Conservation (phyloP, 2,797 vertebrate genomes). For the Cichlasoma orientale region DNA sequence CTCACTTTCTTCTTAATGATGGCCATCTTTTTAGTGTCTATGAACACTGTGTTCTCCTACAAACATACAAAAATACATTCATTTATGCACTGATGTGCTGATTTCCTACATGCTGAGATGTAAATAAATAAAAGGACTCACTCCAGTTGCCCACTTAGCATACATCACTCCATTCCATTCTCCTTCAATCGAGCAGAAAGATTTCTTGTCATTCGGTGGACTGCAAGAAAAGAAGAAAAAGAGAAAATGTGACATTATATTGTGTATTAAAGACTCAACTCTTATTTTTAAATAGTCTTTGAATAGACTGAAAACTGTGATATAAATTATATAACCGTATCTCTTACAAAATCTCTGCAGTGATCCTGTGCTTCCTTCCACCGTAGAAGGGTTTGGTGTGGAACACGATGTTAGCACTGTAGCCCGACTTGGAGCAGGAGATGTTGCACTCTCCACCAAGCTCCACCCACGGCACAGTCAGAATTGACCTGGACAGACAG, state of each 20-base stretch:
- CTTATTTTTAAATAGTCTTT: background rate
- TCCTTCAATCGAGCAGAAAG: slow-evolving; percentile 95
- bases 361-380: slow-evolving; percentile 98
- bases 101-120: background rate
- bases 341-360: slow-evolving; percentile 96
- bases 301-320: background rate
- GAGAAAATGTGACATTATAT: background rate
- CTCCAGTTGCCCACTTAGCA: slow-evolving; percentile 92
- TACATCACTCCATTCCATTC: slow-evolving; percentile 99
- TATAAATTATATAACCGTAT: background rate
- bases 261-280: background rate
- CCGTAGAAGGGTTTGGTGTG: slow-evolving; percentile 99
- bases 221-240: slow-evolving; percentile 71
- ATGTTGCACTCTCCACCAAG: slow-evolving; percentile 97
- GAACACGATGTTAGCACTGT: slow-evolving; percentile 93
- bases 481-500: slow-evolving; percentile 89
- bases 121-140: slow-evolving; percentile 72
- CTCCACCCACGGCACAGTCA: slow-evolving; percentile 99
- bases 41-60: slow-evolving; percentile 94
- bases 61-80: slow-evolving; percentile 2
- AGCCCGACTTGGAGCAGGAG: slow-evolving; percentile 95
- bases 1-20: slow-evolving; percentile 98
- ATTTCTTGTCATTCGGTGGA: slow-evolving; percentile 96
- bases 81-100: background rate
- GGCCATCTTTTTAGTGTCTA: slow-evolving; percentile 96